These are phyloP conservation scores for Hydrotaea diabolus DNA, from an alignment of 2,888 invertebrate genomes.

Conservation along the genomic window DNA sequence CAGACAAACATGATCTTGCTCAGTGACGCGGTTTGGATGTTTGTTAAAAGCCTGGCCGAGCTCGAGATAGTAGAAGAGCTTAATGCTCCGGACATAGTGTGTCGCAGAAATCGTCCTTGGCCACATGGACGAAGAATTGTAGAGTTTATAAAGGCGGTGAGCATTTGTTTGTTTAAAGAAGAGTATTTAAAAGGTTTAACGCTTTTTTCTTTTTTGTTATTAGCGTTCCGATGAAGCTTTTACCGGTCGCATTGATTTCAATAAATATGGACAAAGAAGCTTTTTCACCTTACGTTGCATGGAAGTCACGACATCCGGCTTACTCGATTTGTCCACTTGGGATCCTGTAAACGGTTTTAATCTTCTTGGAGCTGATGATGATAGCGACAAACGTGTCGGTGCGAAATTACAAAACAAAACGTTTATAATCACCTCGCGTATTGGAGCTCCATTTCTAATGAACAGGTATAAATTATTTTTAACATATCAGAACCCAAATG, in stretches of 20 bases:
- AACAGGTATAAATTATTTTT: constrained; percentile 74
- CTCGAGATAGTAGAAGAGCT: constrained; percentile 78
- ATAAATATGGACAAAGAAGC: constrained; percentile 84
- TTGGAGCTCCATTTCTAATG: constrained; percentile 88
- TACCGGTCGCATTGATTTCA: constrained; percentile 79
- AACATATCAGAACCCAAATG: no score
- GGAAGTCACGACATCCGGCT: constrained; percentile 84
- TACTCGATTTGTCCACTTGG: constrained; percentile 82
- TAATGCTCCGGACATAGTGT: constrained; percentile 75
- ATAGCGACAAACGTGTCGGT: constrained; percentile 82
- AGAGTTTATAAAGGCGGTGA: constrained; percentile 86
- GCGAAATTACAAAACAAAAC: constrained; percentile 84
- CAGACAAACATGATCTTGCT: constrained; percentile 85
- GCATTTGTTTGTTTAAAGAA: constrained; percentile 59
- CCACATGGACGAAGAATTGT: constrained; percentile 85
- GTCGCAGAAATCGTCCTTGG: constrained; percentile 81
- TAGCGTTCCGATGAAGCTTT: constrained; percentile 78
- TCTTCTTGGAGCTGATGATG: constrained; percentile 83
- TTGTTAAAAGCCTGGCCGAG: constrained; percentile 82
- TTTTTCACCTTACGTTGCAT: constrained; percentile 86
- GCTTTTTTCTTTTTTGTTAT: neutral
- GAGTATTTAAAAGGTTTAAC: neutral
- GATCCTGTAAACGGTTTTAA: constrained; percentile 79
- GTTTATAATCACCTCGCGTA: constrained; percentile 86
- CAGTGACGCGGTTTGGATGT: constrained; percentile 86